Conservation (phyloP, 1,140 invertebrate species). For the Teleogryllus occipitalis region DNA sequence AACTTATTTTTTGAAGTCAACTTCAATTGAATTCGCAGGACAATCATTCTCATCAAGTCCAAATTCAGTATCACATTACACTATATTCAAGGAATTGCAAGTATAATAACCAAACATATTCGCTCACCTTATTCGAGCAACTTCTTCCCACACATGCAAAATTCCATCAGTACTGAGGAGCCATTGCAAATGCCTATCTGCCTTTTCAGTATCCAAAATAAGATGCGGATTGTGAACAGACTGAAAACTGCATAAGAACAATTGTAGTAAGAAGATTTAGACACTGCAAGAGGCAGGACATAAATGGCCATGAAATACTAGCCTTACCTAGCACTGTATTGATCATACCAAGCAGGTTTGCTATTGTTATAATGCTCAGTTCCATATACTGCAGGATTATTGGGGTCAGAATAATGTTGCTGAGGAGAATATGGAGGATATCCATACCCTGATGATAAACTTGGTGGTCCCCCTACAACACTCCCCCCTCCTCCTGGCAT, state of each 20-base stretch:
- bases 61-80: too few species aligned
- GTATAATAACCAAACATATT: too few species aligned
- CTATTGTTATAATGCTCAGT: constrained; percentile 42
- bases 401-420: constrained; percentile 6
- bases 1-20: too few species aligned
- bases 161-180: constrained; percentile 35
- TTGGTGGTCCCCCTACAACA: neutral
- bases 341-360: constrained; percentile 46
- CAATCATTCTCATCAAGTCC: too few species aligned
- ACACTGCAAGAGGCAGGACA: neutral
- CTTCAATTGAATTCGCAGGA: too few species aligned
- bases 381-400: constrained; percentile 27
- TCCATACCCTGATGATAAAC: neutral
- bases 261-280: neutral
- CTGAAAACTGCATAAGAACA: constrained; percentile 36
- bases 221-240: constrained; percentile 41
- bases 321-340: constrained; percentile 40
- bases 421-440: neutral
- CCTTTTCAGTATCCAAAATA: constrained; percentile 44
- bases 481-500: neutral
- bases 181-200: constrained; percentile 46
- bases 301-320: neutral
- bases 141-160: constrained; percentile 21
- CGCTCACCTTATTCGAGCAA: constrained; percentile 23
- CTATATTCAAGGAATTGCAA: too few species aligned